Conservation (phyloP, 2,888 invertebrate species). For the Eupithecia subfuscata region DNA sequence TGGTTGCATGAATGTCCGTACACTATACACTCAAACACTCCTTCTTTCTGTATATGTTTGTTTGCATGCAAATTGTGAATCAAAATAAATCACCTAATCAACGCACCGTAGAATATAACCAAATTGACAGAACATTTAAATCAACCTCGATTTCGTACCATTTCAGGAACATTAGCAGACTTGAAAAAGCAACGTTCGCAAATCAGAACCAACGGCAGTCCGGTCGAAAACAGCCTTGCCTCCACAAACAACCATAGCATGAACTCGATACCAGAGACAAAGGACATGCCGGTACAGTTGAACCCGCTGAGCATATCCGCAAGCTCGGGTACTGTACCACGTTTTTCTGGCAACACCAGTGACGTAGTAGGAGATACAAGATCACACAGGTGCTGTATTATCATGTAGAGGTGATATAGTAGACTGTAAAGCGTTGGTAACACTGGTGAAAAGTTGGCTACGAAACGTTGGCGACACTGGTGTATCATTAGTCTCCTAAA, state of each 20-base stretch:
- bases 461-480: background rate
- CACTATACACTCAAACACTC: constrained; percentile 7
- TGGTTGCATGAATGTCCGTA: constrained; percentile 8
- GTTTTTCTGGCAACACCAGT: constrained; percentile 90
- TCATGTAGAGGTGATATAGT: constrained; percentile 82
- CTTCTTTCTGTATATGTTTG: constrained; percentile 13
- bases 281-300: constrained; percentile 75
- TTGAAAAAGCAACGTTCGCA: constrained; percentile 96
- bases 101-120: constrained; percentile 37
- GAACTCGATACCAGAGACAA: constrained; percentile 75
- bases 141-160: constrained; percentile 37
- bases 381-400: constrained; percentile 88
- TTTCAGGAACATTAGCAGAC: constrained; percentile 92
- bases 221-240: constrained; percentile 74
- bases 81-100: constrained; percentile 25
- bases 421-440: background rate
- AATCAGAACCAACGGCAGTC: constrained; percentile 87
- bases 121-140: constrained; percentile 30
- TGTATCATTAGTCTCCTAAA: background rate
- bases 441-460: background rate
- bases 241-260: constrained; percentile 76
- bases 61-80: constrained; percentile 36
- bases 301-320: constrained; percentile 76
- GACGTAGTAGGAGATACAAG: constrained; percentile 90
- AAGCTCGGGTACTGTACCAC: constrained; percentile 75